Evolutionary conservation across 2,113 vertebrate species (phyloP).

Genomic region (Condylura cristata): DNA sequence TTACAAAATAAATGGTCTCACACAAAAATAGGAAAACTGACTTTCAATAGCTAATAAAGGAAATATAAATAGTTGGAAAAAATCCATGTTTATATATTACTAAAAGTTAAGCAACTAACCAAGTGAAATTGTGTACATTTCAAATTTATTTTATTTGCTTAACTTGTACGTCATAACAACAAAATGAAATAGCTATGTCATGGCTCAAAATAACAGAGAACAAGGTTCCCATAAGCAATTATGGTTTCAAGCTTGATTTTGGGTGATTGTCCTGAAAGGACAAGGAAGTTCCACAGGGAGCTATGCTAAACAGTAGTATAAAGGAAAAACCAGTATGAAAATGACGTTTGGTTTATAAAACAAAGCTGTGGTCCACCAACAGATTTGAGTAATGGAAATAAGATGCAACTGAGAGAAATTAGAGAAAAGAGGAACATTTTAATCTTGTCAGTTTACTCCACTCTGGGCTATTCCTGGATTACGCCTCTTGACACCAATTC

Average conservation of each 20-base stretch:
- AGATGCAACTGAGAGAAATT: neutral
- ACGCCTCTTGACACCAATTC: neutral
- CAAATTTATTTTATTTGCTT: conserved; percentile 14
- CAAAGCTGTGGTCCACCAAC: neutral
- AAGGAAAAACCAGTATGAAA: neutral
- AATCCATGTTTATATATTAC: neutral
- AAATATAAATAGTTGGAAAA: neutral
- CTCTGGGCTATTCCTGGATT: neutral
- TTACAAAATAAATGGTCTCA: neutral
- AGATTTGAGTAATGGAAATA: no score
- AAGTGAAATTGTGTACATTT: neutral
- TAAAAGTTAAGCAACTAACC: neutral
- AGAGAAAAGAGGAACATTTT: neutral
- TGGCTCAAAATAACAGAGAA: conserved; percentile 42
- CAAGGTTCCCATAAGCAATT: neutral
- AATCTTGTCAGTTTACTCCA: neutral
- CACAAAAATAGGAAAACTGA: neutral
- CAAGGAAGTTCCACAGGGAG: conserved; percentile 6
- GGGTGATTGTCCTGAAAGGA: conserved; percentile 32
- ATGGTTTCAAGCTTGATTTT: conserved; percentile 43
- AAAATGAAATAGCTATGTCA: neutral
- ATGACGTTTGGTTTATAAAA: neutral
- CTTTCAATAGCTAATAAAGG: neutral
- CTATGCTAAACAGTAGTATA: neutral
- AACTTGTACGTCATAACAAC: conserved; percentile 11